Conservation (phyloP, 2,888 invertebrate genomes). For the Mechanitis messenoides region DNA sequence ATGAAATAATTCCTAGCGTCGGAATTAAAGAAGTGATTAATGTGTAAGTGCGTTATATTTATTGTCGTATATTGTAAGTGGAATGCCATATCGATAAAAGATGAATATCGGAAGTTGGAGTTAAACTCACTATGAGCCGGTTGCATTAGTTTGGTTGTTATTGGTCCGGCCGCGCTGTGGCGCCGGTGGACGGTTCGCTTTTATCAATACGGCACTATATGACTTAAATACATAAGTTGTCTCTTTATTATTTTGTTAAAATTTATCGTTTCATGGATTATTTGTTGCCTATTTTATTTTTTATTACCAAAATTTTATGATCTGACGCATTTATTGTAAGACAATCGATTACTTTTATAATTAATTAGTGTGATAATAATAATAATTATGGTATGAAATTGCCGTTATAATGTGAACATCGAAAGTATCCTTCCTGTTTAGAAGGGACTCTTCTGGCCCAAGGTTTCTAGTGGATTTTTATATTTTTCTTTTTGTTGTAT, state of each 20-base stretch:
- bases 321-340: conserved; percentile 78
- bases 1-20: conserved; percentile 77
- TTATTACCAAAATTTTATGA: conserved; percentile 75
- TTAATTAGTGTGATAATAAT: conserved; percentile 76
- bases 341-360: conserved; percentile 76
- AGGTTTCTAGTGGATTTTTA: conserved; percentile 76
- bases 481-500: conserved; percentile 76
- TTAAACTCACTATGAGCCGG: conserved; percentile 70
- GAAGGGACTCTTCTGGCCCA: conserved; percentile 75
- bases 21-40: conserved; percentile 77
- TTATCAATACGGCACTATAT: conserved; percentile 75
- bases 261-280: conserved; percentile 73
- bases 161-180: conserved; percentile 47
- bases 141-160: conserved; percentile 64
- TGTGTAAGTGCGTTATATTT: conserved; percentile 78
- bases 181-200: conserved; percentile 60
- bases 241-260: conserved; percentile 67
- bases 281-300: conserved; percentile 71
- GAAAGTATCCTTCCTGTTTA: conserved; percentile 78
- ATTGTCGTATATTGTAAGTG: conserved; percentile 76
- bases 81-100: conserved; percentile 78
- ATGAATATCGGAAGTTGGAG: conserved; percentile 72
- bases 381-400: conserved; percentile 74
- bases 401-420: conserved; percentile 76
- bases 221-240: conserved; percentile 72